A percentile compares a stretch with the other conserved stretches of the same genome.
Conservation (phyloP, 2,113 vertebrate species). For the Tricholaema leucomelas region DNA sequence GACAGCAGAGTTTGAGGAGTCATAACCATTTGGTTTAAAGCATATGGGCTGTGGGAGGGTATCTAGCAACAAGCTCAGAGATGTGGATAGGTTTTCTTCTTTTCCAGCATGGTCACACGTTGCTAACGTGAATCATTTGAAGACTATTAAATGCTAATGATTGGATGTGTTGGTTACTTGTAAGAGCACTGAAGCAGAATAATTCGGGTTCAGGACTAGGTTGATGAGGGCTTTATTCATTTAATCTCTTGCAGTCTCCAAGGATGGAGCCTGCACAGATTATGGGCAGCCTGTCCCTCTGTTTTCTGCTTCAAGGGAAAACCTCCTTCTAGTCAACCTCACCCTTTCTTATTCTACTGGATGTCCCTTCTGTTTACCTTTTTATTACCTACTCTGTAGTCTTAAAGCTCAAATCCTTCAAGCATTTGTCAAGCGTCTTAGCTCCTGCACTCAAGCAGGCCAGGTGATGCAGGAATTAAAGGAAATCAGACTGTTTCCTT, state of each 20-base stretch:
- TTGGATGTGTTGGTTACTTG: not conserved
- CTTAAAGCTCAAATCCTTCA: not conserved
- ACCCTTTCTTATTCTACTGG: not conserved
- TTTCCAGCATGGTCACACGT: not conserved
- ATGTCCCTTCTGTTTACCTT: not conserved
- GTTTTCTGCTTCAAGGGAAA: not conserved
- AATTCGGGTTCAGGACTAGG: rapidly evolving
- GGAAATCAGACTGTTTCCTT: not conserved
- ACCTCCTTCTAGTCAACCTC: not conserved
- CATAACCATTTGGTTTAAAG: not conserved
- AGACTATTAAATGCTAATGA: not conserved
- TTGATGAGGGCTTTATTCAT: not conserved
- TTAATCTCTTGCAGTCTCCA: too few relatives aligned
- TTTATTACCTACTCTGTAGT: not conserved
- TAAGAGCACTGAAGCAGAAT: not conserved
- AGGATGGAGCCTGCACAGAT: not conserved
- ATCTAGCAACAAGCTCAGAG: not conserved
- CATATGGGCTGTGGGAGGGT: constrained; percentile 46
- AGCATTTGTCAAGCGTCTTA: not conserved
- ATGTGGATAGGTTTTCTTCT: not conserved
- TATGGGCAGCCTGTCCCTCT: not conserved
- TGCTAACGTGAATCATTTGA: not conserved
- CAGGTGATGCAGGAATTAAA: not conserved
- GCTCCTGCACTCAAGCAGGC: not conserved
- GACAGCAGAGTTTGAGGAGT: constrained; percentile 13